Conservation (phyloP, 2,888 invertebrate species). For the Scaptomyza reducta region DNA sequence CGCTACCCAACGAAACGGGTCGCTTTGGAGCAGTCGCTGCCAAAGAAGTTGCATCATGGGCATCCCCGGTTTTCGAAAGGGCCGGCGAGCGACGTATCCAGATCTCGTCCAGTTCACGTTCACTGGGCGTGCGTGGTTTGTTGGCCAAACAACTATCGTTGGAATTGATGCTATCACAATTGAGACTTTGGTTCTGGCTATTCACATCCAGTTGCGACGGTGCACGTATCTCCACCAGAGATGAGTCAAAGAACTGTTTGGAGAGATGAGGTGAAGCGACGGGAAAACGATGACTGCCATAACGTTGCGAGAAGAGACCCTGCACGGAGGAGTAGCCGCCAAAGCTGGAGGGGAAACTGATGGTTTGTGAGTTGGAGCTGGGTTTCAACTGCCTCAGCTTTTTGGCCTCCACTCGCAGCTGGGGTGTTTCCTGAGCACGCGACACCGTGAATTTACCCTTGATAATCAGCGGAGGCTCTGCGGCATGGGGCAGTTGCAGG, state of each 20-base stretch:
- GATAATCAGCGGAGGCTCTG: conserved; percentile 71
- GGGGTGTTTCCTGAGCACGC: conserved; percentile 83
- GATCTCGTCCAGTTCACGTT: conserved; percentile 78
- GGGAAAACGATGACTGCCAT: conserved; percentile 77
- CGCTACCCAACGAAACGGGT: conserved; percentile 47
- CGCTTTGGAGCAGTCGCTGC: conserved; percentile 14
- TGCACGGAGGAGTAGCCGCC: conserved; percentile 86
- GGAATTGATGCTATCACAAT: conserved; percentile 77
- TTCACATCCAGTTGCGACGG: conserved; percentile 83
- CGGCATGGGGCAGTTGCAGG: conserved; percentile 33
- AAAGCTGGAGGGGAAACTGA: conserved; percentile 88
- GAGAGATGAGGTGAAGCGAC: conserved; percentile 87
- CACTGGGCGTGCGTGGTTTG: conserved; percentile 67
- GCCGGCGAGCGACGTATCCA: conserved; percentile 77
- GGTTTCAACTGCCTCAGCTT: conserved; percentile 76
- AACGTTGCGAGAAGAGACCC: conserved; percentile 85
- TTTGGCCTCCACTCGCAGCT: conserved; percentile 80
- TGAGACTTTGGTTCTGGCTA: conserved; percentile 62
- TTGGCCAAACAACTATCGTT: conserved; percentile 41
- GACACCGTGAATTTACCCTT: conserved; percentile 86
- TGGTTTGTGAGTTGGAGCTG: conserved; percentile 86
- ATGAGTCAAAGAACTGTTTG: conserved; percentile 92
- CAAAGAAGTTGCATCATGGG: conserved; percentile 9
- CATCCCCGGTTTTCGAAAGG: conserved; percentile 1
- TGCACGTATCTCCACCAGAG: conserved; percentile 90